Evolutionary conservation across 2,113 vertebrate genomes (phyloP).

Genomic region (Seriola quinqueradiata): DNA sequence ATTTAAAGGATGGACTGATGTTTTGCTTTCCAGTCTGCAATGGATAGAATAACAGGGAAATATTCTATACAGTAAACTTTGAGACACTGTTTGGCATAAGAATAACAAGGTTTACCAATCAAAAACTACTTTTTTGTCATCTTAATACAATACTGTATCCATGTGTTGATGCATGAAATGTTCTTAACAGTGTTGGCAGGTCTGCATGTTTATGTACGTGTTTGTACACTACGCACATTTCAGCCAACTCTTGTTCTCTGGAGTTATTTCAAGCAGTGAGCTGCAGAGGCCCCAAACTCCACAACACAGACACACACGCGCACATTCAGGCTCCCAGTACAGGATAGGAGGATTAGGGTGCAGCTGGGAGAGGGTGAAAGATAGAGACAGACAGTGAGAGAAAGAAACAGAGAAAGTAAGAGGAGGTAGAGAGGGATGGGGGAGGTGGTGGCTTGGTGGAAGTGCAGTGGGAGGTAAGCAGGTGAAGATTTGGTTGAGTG

Average conservation of each 20-base stretch:
- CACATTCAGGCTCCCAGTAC: conserved; percentile 41
- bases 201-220: conserved; percentile 11
- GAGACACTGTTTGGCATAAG: neutral
- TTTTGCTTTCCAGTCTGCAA: neutral
- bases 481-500: conserved; percentile 79
- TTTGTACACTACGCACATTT: conserved; percentile 3
- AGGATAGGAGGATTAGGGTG: conserved; percentile 58
- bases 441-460: conserved; percentile 39
- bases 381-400: conserved; percentile 17
- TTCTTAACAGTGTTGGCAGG: conserved; percentile 14
- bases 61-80: neutral
- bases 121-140: neutral
- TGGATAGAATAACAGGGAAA: neutral
- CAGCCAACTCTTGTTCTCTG: conserved; percentile 20
- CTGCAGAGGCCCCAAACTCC: conserved; percentile 31
- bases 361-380: conserved; percentile 57
- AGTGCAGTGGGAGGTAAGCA: conserved; percentile 61
- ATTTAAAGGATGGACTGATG: neutral
- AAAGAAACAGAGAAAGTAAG: conserved; percentile 7
- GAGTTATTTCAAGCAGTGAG: conserved; percentile 31
- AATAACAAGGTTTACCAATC: neutral
- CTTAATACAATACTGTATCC: neutral
- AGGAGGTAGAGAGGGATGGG: conserved; percentile 36
- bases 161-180: neutral
- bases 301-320: conserved; percentile 9